A percentile compares a stretch with the other conserved stretches of the same genome.
Conservation (phyloP, 2,888 invertebrate genomes). For the Lomographa bimaculata region DNA sequence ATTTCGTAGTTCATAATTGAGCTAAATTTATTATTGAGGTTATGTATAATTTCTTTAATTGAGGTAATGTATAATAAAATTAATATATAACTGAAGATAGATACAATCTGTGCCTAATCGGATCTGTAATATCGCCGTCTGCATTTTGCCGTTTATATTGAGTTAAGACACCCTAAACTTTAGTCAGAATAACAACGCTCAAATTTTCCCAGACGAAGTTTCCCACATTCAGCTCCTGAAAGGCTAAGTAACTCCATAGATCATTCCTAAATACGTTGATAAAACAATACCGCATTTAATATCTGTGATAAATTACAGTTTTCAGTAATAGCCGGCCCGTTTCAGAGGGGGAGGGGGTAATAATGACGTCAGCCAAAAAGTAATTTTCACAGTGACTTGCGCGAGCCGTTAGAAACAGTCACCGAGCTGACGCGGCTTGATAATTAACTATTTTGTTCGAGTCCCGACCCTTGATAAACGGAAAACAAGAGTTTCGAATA, state of each 20-base stretch:
- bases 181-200: too few species aligned
- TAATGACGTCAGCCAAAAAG: conserved; percentile 65
- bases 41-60: too few species aligned
- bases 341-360: conserved; percentile 29
- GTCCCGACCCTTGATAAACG: conserved; percentile 32
- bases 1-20: too few species aligned
- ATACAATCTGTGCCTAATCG: too few species aligned
- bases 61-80: too few species aligned
- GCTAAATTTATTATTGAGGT: too few species aligned
- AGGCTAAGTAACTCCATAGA: conserved; percentile 15
- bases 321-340: conserved; percentile 38
- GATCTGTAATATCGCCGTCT: too few species aligned
- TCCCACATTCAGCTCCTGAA: too few species aligned
- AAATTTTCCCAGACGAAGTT: too few species aligned
- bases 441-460: conserved; percentile 52
- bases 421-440: conserved; percentile 37
- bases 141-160: too few species aligned
- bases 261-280: conserved; percentile 19
- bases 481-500: conserved; percentile 5
- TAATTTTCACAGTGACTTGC: conserved; percentile 67
- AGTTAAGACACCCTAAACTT: too few species aligned
- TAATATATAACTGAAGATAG: too few species aligned
- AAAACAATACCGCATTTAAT: conserved; percentile 56
- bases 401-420: conserved; percentile 42
- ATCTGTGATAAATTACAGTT: conserved; percentile 65